Conservation (phyloP, 2,888 invertebrate genomes). For the Mellilla xanthometata region DNA sequence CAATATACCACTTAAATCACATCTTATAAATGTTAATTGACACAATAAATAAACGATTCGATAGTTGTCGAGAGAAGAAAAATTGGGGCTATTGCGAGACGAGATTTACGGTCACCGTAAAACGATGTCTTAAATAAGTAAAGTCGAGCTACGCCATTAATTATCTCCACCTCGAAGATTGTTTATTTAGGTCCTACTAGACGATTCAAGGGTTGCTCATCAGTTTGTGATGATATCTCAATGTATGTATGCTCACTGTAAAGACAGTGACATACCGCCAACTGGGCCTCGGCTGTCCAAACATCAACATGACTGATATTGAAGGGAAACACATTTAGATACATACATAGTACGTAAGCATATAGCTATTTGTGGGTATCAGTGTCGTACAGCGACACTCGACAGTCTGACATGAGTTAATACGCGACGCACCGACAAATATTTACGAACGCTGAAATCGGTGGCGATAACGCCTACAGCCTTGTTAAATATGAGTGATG, state of each 20-base stretch:
- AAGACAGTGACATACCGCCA: constrained; percentile 1
- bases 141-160: no score
- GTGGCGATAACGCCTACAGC: not conserved
- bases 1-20: no score
- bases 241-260: not conserved
- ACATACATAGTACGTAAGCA: no score
- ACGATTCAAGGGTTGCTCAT: not conserved
- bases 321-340: constrained; percentile 22
- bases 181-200: not conserved
- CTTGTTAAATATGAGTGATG: no score
- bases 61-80: no score
- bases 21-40: no score
- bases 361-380: no score
- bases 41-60: no score
- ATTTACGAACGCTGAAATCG: constrained; percentile 16
- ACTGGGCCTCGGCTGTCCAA: constrained; percentile 36
- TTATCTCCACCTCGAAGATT: no score
- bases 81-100: no score
- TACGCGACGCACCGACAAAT: constrained; percentile 40
- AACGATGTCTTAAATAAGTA: no score
- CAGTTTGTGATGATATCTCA: not conserved
- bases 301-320: constrained; percentile 35
- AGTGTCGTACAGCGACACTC: constrained; percentile 26
- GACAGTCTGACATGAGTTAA: constrained; percentile 45
- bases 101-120: no score